Evolutionary conservation across 1,140 invertebrate species (phyloP).

Genomic region (Lepeophtheirus salmonis): DNA sequence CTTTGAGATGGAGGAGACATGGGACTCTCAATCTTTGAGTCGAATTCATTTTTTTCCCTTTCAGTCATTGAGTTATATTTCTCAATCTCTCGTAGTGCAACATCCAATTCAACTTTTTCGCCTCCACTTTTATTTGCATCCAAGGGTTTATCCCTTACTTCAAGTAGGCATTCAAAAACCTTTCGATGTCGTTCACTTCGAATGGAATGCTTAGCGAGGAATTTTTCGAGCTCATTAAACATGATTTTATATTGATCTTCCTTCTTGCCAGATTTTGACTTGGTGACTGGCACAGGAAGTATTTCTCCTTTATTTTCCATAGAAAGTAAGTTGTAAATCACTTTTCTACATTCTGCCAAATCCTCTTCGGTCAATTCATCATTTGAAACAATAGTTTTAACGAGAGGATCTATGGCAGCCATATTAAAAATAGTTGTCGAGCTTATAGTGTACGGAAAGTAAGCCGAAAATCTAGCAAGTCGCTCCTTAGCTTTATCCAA

Average conservation of each 20-base stretch:
- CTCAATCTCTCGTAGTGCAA: constrained; percentile 38
- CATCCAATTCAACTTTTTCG: constrained; percentile 43
- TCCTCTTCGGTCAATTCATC: constrained; percentile 65
- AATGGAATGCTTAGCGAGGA: constrained; percentile 51
- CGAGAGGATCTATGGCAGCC: constrained; percentile 27
- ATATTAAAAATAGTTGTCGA: constrained; percentile 76
- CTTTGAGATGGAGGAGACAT: constrained; percentile 20
- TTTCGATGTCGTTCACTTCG: constrained; percentile 47
- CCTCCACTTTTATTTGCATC: constrained; percentile 29
- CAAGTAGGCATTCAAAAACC: constrained; percentile 60
- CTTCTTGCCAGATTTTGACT: constrained; percentile 25
- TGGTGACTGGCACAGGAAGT: constrained; percentile 42
- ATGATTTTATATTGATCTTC: constrained; percentile 77
- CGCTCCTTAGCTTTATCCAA: constrained; percentile 42
- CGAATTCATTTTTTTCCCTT: constrained; percentile 23
- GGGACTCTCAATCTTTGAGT: constrained; percentile 24
- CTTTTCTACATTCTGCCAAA: constrained; percentile 64
- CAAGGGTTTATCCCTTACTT: constrained; percentile 42
- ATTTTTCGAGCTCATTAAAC: constrained; percentile 69
- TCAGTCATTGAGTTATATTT: constrained; percentile 23
- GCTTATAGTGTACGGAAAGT: constrained; percentile 80
- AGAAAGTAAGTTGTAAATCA: constrained; percentile 57
- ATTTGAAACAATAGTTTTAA: constrained; percentile 31
- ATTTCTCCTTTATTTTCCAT: constrained; percentile 66
- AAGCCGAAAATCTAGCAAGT: constrained; percentile 56